Evolutionary conservation across 2,888 invertebrate genomes (phyloP), one percentile per base, ranked within the genome.

Genomic region (Galeruca laticollis): DNA sequence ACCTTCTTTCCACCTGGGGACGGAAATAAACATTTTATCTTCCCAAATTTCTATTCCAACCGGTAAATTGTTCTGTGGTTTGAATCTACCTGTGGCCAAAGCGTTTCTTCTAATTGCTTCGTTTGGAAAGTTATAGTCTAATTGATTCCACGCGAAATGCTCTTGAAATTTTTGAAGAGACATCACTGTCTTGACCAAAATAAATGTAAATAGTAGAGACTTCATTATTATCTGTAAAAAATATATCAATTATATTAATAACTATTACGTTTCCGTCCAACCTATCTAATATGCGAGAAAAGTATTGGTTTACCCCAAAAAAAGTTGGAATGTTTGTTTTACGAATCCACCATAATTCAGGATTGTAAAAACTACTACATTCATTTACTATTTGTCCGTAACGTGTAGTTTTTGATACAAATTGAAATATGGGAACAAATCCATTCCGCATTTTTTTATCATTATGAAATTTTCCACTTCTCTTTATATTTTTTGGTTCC

Each of bases 1-100:
- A 94, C 94, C 94, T 84, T 89, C 86, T 74, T 88, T 88, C 95
- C 94, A 95, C 78, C 95, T 88, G 0, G 95, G 95, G 2, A 95
- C 92, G 10, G 91, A 90, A 26, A 95, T 90, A 82, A 95, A 95
- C n/a, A 95, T 87, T 77, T 93, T 94, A 81, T 94, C 91, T 72
- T 88, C 88, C 91, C 92, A 94, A 70, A 94, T 87, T 83, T 95
- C 95, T 33, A 95, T 90, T 20, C 95, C 95, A 1, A 94, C 94
- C 0, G 95, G 94, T 1, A 94, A 86, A 62, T 90, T 93, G 81
- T 95, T 95, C 81, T 93, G 92, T 0, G 93, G 94, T 10, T 92
- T 88, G 75, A 90, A 91, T 57, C 90, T 89, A 5, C 91, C 91
- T 0, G 88, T 88, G 47, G 87, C 82, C 9, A 94, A 84, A 0